Evolutionary conservation across 2,797 vertebrate species (phyloP), one percentile per base, ranked within the genome.

Genomic region (Enteromius radiatus): DNA sequence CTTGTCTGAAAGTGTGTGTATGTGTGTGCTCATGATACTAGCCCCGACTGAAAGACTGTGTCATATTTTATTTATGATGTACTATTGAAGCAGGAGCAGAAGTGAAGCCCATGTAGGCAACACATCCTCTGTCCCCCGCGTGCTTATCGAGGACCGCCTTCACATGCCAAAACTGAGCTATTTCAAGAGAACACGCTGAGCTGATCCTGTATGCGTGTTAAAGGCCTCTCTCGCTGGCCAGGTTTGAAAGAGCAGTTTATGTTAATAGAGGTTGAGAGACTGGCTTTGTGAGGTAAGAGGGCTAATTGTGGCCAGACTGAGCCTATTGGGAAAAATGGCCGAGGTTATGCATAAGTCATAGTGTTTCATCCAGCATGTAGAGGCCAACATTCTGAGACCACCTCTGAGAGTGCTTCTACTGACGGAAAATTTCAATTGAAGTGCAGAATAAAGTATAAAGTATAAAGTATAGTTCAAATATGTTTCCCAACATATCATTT

Each of bases 241-340:
- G 10, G 19, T 59, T 80, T 77, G 63, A 28, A 43, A 41, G 65
- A 79, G 77, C 45, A 38, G 21, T 36, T 78, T n/a, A 36, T 78
- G 61, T 65, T 65, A 78, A 78, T 78, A 23, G 33, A 70, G 65
- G 31, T 7, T 52, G 28, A 67, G 77, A 76, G 81, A 61, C 81
- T 81, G 5, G 36, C 71, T 64, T 78, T 68, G 45, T 33, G 59
- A 54, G 41, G 63, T 80, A 45, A 74, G 67, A 80, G 86, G 56
- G 87, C 79, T 89, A 89, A 90, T 78, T 81, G 85, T 1, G 4
- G 31, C 73, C 88, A 86, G 85, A 79, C 84, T 76, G 81, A 56
- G 63, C 47, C 78, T 87, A 70, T 81, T 83, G 77, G 84, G 83
- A 67, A 76, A 86, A 76, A 68, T 47, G 33, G 81, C 65, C 23